Percentiles rank a stretch among this genome's conserved stretches.
phyloP scores from a whole-genome alignment of 1,140 invertebrate species.

The Ganaspis sp. region DNA sequence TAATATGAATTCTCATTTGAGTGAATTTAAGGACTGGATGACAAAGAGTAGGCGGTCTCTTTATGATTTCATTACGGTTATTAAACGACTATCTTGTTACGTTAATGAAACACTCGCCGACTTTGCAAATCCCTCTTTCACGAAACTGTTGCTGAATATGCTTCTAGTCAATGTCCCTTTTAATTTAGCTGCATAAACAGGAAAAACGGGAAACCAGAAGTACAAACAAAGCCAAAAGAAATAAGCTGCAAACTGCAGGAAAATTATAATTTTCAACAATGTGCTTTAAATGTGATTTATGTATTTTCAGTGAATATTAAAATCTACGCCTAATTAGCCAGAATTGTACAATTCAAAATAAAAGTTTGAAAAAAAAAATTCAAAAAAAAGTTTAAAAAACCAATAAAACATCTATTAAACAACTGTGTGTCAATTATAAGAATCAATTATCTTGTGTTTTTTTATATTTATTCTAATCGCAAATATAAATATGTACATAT shows the following conservation, averaged over 20 bases:
- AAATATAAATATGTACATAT: no score
- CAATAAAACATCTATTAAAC: no score
- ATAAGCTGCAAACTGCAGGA: no score
- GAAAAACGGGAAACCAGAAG: neutral
- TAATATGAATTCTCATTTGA: constrained; percentile 11
- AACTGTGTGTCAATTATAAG: no score
- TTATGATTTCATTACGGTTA: constrained; percentile 11
- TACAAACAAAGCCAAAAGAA: neutral
- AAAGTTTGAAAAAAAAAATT: no score
- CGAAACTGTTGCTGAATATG: neutral
- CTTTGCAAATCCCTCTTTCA: constrained; percentile 4
- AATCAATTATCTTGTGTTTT: no score
- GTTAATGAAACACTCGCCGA: constrained; percentile 15
- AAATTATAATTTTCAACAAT: neutral
- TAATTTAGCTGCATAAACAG: constrained; percentile 1
- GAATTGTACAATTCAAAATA: no score
- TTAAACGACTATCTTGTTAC: constrained; percentile 18
- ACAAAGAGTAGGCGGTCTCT: constrained; percentile 13
- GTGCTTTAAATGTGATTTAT: no score
- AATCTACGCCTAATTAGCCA: no score
- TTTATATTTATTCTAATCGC: no score
- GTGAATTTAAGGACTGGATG: neutral
- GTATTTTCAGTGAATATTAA: no score
- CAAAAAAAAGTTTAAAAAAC: no score
- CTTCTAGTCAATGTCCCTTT: constrained; percentile 1